Conservation (phyloP, 2,888 invertebrate species). For the Pammene aurita region DNA sequence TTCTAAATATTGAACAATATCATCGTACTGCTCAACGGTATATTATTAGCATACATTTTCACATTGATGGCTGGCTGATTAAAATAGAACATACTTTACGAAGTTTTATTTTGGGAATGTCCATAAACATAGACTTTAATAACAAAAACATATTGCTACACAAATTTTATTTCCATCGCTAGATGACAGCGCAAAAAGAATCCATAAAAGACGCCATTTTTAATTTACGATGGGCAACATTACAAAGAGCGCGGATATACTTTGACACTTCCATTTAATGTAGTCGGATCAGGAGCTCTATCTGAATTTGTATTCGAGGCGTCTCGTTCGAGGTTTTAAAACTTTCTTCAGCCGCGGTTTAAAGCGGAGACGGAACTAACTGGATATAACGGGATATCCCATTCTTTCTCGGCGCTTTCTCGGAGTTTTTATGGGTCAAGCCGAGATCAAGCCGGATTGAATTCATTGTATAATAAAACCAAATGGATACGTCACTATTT, state of each 20-base stretch:
- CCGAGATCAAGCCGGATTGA: slow-evolving; percentile 73
- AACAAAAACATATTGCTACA: background rate
- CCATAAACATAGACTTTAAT: too few species aligned
- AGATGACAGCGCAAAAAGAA: slow-evolving; percentile 48
- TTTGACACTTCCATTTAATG: slow-evolving; percentile 56
- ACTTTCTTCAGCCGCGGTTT: slow-evolving; percentile 70
- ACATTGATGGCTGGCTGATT: too few species aligned
- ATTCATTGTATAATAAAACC: slow-evolving; percentile 52
- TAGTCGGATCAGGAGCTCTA: slow-evolving; percentile 58
- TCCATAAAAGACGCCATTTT: slow-evolving; percentile 47
- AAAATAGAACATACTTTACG: too few species aligned
- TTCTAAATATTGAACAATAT: too few species aligned
- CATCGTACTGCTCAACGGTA: too few species aligned
- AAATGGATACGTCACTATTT: slow-evolving; percentile 49
- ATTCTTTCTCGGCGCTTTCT: slow-evolving; percentile 65
- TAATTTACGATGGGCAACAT: slow-evolving; percentile 53
- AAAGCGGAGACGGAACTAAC: slow-evolving; percentile 73
- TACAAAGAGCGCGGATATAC: slow-evolving; percentile 58
- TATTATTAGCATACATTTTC: too few species aligned
- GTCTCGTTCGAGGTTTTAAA: slow-evolving; percentile 68
- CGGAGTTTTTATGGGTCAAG: slow-evolving; percentile 80
- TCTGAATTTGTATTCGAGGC: slow-evolving; percentile 72
- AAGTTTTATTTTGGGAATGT: too few species aligned
- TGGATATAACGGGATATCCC: slow-evolving; percentile 70
- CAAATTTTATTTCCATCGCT: slow-evolving; percentile 31